Percentiles rank a stretch among this genome's conserved stretches.
Conservation (phyloP, 2,113 vertebrate genomes). For the Muscicapa adusta region DNA sequence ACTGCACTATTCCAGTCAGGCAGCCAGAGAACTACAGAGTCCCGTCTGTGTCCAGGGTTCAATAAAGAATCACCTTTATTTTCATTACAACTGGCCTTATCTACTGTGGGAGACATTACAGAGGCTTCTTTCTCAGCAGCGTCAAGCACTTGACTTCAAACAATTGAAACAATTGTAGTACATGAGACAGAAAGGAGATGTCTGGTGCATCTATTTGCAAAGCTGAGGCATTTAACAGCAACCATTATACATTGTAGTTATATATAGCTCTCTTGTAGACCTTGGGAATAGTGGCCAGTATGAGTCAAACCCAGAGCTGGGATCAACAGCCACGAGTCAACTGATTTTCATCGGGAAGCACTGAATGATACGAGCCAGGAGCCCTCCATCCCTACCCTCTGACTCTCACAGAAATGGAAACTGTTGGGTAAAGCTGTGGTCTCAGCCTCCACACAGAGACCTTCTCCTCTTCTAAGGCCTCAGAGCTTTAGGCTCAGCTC, state of each 20-base stretch:
- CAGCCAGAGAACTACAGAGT: neutral
- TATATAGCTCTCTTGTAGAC: constrained; percentile 15
- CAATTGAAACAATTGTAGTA: neutral
- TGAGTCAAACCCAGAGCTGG: constrained; percentile 4
- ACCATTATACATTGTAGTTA: constrained; percentile 41
- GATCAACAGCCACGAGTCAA: neutral
- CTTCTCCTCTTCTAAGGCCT: neutral
- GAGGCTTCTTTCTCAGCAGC: constrained; percentile 52
- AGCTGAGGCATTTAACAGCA: constrained; percentile 22
- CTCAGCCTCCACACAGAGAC: neutral
- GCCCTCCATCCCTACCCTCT: neutral
- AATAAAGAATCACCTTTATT: constrained; percentile 47
- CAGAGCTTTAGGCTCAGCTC: neutral
- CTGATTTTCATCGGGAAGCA: neutral
- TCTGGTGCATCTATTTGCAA: constrained; percentile 23
- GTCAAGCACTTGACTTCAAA: constrained; percentile 40
- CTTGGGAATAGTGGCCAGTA: neutral
- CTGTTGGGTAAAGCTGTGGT: neutral
- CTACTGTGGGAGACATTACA: constrained; percentile 21
- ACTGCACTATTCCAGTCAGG: neutral
- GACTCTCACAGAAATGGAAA: neutral
- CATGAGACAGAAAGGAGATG: constrained; percentile 43
- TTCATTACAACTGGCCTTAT: constrained; percentile 42
- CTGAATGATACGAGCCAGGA: neutral
- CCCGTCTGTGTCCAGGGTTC: neutral